phyloP scores from a whole-genome alignment of 92 coral and sea anemone species.

The Chrysogorgia sp. region DNA sequence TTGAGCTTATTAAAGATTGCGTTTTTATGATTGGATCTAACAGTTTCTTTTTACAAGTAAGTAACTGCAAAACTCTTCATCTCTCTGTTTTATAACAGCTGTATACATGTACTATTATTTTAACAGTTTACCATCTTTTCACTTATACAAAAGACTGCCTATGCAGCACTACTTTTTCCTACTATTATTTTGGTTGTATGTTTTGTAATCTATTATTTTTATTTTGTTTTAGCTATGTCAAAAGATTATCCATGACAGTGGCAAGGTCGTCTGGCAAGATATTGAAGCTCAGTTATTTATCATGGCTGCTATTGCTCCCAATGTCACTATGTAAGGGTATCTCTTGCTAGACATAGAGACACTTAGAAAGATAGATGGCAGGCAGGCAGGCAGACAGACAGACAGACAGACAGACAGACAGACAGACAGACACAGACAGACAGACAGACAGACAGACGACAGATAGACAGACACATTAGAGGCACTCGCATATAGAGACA shows the following conservation, averaged over 20 bases:
- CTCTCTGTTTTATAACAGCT: not conserved
- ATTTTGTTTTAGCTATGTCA: slow-evolving; percentile 72
- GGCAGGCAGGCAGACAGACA: not conserved
- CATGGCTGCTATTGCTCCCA: slow-evolving; percentile 91
- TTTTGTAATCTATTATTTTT: not conserved
- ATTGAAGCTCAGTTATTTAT: slow-evolving; percentile 89
- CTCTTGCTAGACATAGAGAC: not conserved
- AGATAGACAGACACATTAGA: not conserved
- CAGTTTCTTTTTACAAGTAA: slow-evolving; percentile 83
- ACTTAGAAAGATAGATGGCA: not conserved
- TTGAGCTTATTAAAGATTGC: slow-evolving; percentile 93
- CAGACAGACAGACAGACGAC: not conserved
- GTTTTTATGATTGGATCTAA: slow-evolving; percentile 92
- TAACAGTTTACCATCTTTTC: too few species aligned
- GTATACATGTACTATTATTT: slow-evolving; percentile 4
- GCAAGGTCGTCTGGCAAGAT: slow-evolving; percentile 74
- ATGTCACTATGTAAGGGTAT: slow-evolving; percentile 77
- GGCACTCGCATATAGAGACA: not conserved
- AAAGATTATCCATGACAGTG: slow-evolving; percentile 69
- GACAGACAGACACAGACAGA: not conserved
- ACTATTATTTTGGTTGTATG: not conserved
- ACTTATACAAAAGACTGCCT: not conserved
- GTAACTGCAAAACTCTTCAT: too few species aligned
- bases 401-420: not conserved
- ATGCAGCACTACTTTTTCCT: not conserved